These are phyloP conservation scores for Amiota minor DNA, from an alignment of 2,888 invertebrate species.

Conservation along the genomic window DNA sequence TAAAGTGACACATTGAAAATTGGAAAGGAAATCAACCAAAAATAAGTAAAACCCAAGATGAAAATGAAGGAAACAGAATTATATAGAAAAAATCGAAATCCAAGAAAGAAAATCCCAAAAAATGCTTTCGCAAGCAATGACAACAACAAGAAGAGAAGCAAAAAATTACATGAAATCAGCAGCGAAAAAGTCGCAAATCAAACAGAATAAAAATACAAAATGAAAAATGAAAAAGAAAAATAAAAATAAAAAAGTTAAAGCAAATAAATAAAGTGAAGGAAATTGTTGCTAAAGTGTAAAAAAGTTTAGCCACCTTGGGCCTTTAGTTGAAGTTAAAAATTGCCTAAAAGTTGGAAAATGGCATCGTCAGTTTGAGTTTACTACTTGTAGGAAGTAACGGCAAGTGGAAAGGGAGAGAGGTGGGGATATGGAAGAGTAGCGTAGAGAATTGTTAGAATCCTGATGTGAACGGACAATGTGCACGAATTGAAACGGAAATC, in stretches of 20 bases:
- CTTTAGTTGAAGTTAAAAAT: conserved; percentile 30
- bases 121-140: conserved; percentile 5
- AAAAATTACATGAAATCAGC: conserved; percentile 58
- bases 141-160: conserved; percentile 2
- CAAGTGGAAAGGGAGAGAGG: background rate
- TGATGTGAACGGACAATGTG: conserved; percentile 56
- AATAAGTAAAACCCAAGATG: conserved; percentile 46
- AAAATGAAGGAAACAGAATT: conserved; percentile 46
- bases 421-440: background rate
- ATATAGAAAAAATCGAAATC: conserved; percentile 21
- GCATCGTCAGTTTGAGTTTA: background rate
- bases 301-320: conserved; percentile 50
- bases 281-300: conserved; percentile 62
- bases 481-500: conserved; percentile 70
- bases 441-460: conserved; percentile 50
- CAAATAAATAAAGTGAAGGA: conserved; percentile 43
- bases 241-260: conserved; percentile 33
- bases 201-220: conserved; percentile 39
- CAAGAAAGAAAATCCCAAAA: conserved; percentile 1
- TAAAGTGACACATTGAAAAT: conserved; percentile 66
- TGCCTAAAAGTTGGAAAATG: conserved; percentile 60
- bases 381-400: no score
- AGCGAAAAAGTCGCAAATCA: conserved; percentile 44
- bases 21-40: conserved; percentile 66
- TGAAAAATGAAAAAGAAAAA: conserved; percentile 23